Evolutionary conservation across 2,888 invertebrate genomes (phyloP), one percentile per base, ranked within the genome.

Genomic region (Chloroclysta siterata): DNA sequence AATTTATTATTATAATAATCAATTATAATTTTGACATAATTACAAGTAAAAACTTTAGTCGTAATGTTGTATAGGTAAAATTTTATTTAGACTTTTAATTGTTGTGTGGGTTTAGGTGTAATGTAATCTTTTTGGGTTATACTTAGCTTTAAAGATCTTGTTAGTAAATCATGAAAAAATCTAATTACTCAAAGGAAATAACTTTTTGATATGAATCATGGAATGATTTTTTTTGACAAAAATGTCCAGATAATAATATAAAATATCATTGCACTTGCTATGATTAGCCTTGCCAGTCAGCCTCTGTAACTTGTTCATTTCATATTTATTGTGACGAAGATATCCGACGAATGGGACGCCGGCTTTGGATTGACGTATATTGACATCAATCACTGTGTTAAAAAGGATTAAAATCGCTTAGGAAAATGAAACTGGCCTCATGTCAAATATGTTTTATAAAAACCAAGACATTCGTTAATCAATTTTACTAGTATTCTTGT

Each of bases 41-140:
- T 46, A 46, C 15, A 44, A 61, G 22, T 55, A 56, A 39, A 52
- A 56, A 29, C 13, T 55, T 36, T 36, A 55, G 47, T 52, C 15
- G 17, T 44, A 46, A 53, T 54, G 52, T 65, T 58, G 52, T 60
- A 55, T 62, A 50, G 17, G n/a, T n/a, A n/a, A n/a, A 46, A 51
- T 60, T 55, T 61, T 64, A 47, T 39, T 10, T 66, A 68, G 56
- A 53, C 39, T 53, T 50, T 39, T 63, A 58, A 42, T 10, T 60
- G 60, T 63, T 57, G 67, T 56, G 62, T 69, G 71, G 71, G 67
- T 68, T 71, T 71, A 69, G 71, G 70, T 70, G 51, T 70, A 65
- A 55, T 60, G 51, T 69, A 70, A 70, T 68, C 50, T 63, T 63
- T 63, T 63, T 62, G 62, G 65, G 66, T 68, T 65, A 65, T 66